Evolutionary conservation across 2,888 invertebrate genomes (phyloP).

Genomic region (Cheilosia pagana): DNA sequence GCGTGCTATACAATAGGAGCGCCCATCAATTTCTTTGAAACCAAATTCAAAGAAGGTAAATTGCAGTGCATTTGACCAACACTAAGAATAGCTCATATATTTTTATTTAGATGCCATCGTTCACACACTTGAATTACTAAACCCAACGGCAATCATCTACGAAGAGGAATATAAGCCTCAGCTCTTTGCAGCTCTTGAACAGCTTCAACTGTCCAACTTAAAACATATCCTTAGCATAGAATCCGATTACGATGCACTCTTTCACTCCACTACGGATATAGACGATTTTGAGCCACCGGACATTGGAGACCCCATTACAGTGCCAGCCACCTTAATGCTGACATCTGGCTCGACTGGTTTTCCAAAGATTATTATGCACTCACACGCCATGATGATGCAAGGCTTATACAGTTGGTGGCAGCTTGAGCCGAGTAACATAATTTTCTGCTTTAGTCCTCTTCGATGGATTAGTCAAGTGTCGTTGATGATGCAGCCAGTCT

Average conservation of each 20-base stretch:
- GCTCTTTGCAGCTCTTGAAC: slow-evolving; percentile 48
- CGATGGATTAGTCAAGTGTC: slow-evolving; percentile 76
- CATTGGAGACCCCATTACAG: slow-evolving; percentile 51
- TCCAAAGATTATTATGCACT: slow-evolving; percentile 70
- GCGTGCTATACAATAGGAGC: slow-evolving; percentile 68
- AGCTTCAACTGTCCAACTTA: slow-evolving; percentile 36
- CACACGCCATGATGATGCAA: slow-evolving; percentile 70
- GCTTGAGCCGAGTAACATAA: slow-evolving; percentile 22
- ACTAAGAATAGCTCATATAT: slow-evolving; percentile 1
- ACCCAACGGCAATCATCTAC: slow-evolving; percentile 74
- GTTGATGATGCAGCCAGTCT: slow-evolving; percentile 65
- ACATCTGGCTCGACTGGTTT: slow-evolving; percentile 76
- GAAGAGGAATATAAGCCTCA: slow-evolving; percentile 57
- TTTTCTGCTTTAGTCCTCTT: slow-evolving; percentile 72
- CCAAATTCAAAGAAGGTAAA: slow-evolving; percentile 64
- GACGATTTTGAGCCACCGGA: slow-evolving; percentile 42
- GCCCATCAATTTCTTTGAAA: slow-evolving; percentile 75
- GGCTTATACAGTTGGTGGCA: slow-evolving; percentile 71
- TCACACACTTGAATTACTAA: slow-evolving; percentile 43
- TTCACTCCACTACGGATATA: background rate
- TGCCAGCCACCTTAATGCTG: slow-evolving; percentile 68
- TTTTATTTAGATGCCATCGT: slow-evolving; percentile 62
- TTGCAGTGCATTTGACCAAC: slow-evolving; percentile 26
- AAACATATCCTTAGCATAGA: slow-evolving; percentile 53
- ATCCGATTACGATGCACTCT: slow-evolving; percentile 22